Base-by-base conservation (phyloP, 1,140 invertebrate species). In the Frieseomelitta varia region DNA sequence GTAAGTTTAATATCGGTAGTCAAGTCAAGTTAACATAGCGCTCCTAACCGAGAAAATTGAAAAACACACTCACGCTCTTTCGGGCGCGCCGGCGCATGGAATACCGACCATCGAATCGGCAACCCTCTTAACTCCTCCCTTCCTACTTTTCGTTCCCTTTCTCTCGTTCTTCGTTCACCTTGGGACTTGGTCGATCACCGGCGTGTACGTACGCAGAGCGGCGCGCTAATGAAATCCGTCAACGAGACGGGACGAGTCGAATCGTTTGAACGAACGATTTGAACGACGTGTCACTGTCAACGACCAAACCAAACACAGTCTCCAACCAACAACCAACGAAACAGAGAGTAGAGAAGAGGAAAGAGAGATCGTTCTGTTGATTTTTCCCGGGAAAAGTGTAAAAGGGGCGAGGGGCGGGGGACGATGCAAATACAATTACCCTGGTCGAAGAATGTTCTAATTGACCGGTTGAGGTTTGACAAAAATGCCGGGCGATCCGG, bases 401-500 rank as follows among this genome's bases (percentile, higher is more conserved):
- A n/a, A 27, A n/a, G 30, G 30, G 30, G 68, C 0, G 19, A 6
- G 68, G 8, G 17, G 2, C 39, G 34, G 47, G 24, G 21, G 4
- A 53, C 39, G 67, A 79, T 71, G 78, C 78, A 71, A 73, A 81
- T 81, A 24, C 56, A 74, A 81, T 81, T 82, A 82, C 80, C n/a
- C 15, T 30, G 58, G 6, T 67, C 21, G 61, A 39, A 39, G 80
- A 82, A 83, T 58, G 81, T 78, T 78, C 74, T 83, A 83, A 78
- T 83, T 83, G 81, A 69, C 55, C 67, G 34, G 80, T 30, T 30
- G 8, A n/a, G 74, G 65, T 69, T 83, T 69, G 51, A 83, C 63
- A 78, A 83, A 78, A 83, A 83, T 83, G 65, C 74, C 86, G 19
- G 51, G 73, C 78, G 82, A 81, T 79, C 71, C 86, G 85, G 79